These are phyloP conservation scores for Chloroclystis v-ata DNA, from an alignment of 2,888 invertebrate species.

Conservation along the genomic window DNA sequence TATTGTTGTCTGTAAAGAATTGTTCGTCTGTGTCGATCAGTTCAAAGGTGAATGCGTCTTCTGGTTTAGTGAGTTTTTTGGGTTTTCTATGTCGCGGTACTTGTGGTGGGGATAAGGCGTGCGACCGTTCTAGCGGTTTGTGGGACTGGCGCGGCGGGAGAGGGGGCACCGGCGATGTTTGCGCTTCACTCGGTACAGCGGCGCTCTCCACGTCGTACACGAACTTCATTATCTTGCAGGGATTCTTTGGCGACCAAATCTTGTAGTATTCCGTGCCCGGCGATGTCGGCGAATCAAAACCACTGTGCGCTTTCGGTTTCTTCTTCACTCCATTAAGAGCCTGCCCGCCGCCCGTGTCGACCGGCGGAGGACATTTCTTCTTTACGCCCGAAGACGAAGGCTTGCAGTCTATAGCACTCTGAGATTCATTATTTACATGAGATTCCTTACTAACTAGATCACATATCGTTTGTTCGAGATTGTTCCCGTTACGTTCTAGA, in stretches of 20 bases:
- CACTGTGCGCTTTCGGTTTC: conserved; percentile 77
- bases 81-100: conserved; percentile 83
- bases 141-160: conserved; percentile 85
- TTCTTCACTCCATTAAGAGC: conserved; percentile 80
- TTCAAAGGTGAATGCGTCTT: conserved; percentile 90
- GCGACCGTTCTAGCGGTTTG: conserved; percentile 88
- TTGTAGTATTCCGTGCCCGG: conserved; percentile 82
- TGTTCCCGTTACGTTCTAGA: conserved; percentile 69
- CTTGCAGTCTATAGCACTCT: conserved; percentile 52
- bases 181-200: conserved; percentile 65
- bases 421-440: conserved; percentile 73
- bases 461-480: conserved; percentile 68
- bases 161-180: conserved; percentile 84
- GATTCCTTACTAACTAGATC: conserved; percentile 71
- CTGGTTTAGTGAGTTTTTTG: conserved; percentile 80
- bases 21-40: conserved; percentile 90
- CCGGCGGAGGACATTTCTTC: conserved; percentile 77
- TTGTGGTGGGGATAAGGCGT: conserved; percentile 82
- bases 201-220: conserved; percentile 74
- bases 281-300: conserved; percentile 75
- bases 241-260: conserved; percentile 82
- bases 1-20: conserved; percentile 71
- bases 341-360: conserved; percentile 71
- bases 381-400: conserved; percentile 72
- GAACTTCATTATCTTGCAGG: conserved; percentile 77